Evolutionary conservation across 2,797 vertebrate species (phyloP), one percentile per base, ranked within the genome.

Genomic region (Argentina silus): DNA sequence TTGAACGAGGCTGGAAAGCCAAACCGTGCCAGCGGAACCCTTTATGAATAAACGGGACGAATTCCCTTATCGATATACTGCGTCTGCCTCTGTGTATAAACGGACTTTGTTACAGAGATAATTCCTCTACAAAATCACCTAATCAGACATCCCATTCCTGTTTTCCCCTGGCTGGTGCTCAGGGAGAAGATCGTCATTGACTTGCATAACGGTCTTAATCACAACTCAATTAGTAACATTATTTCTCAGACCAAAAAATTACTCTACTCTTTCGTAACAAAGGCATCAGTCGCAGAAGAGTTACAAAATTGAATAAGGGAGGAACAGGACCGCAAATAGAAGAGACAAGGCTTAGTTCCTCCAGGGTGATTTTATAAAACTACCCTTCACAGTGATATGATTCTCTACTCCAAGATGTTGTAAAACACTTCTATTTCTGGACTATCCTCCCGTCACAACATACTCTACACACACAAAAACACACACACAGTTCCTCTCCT

Each of bases 391-490:
- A 83, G 83, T 86, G 85, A 83, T 85, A 86, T 79, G 85, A 86
- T 76, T 84, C 81, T 77, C 75, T 79, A 70, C 84, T 89, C 78
- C 80, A 19, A n/a, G n/a, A 0, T 87, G 86, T 88, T 90, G 84
- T 86, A 82, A 90, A 90, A 83, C 78, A 61, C 80, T 85, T 87
- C 87, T 92, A 91, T 91, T 92, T 90, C 77, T 85, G 84, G 85
- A 82, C 71, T 80, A 63, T 85, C 85, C 84, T 84, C 71, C 70
- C 78, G 76, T 86, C 82, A 81, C 78, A 87, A 84, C 84, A 84
- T 56, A 61, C 76, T 83, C n/a, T n/a, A 36, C 27, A 4, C 27
- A 36, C 27, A 36, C 27, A 36, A 19, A 21, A 2, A 48, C 71
- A 55, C 59, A 67, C 21, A 19, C 47, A 4, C 27, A 36, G 27